Percentiles rank a stretch among this genome's conserved stretches.
Evolutionary conservation across 2,113 vertebrate genomes (phyloP).

Genomic region (Phyllopteryx taeniolatus): DNA sequence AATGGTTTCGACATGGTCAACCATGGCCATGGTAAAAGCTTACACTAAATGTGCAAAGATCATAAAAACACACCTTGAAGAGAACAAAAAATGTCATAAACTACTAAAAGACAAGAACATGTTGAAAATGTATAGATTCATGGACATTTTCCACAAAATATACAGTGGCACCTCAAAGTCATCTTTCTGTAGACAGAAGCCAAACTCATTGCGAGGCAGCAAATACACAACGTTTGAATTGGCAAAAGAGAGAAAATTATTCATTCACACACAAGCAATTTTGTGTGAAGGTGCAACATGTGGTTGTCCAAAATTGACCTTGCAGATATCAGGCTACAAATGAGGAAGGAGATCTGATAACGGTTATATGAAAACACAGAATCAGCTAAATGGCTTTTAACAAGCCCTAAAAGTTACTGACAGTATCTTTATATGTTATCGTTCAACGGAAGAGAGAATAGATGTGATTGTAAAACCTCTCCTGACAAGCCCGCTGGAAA

Average conservation of each 20-base stretch:
- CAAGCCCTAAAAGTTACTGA: slow-evolving; percentile 24
- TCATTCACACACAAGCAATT: slow-evolving; percentile 31
- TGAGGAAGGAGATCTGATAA: slow-evolving; percentile 34
- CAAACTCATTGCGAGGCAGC: slow-evolving; percentile 15
- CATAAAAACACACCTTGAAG: slow-evolving; percentile 8
- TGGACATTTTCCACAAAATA: slow-evolving; percentile 8
- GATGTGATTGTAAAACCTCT: neutral
- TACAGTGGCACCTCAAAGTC: slow-evolving; percentile 33
- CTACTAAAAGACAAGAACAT: neutral
- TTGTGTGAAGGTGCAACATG: slow-evolving; percentile 25
- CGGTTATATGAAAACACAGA: slow-evolving; percentile 28
- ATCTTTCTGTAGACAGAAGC: slow-evolving; percentile 60
- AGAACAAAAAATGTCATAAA: slow-evolving; percentile 17
- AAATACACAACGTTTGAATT: slow-evolving; percentile 53
- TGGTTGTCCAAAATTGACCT: slow-evolving; percentile 54
- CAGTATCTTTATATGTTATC: slow-evolving; percentile 13
- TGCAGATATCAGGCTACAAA: slow-evolving; percentile 50
- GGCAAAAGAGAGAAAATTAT: slow-evolving; percentile 14
- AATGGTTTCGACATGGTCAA: neutral
- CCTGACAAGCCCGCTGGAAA: slow-evolving; percentile 8
- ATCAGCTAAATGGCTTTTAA: slow-evolving; percentile 40
- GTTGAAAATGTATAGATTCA: slow-evolving; percentile 5
- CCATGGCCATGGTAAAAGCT: too few relatives aligned
- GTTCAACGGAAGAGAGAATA: slow-evolving; percentile 13
- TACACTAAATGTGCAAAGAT: slow-evolving; percentile 4